Evolutionary conservation across 2,113 vertebrate genomes (phyloP), one percentile per base, ranked within the genome.

Genomic region (Candoia aspera): DNA sequence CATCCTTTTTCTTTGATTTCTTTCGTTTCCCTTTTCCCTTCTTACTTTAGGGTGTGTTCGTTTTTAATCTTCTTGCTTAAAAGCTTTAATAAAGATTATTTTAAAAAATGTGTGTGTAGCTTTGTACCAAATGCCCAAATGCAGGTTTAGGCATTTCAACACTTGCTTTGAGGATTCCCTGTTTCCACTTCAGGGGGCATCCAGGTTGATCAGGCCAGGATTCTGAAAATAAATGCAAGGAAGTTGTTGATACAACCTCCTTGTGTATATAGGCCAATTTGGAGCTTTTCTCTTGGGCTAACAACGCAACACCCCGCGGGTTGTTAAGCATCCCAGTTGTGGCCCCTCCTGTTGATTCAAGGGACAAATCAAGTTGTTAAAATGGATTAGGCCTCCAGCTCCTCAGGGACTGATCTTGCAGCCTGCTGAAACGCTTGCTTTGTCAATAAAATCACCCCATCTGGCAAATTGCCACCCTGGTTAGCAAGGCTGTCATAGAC

Each of bases 161-260:
- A 53, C 86, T 88, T 88, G 92, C 93, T 86, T 95, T 89, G 88
- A 10, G 87, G 73, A 95, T 86, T 93, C 84, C 84, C 89, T 93
- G 85, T 92, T 95, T 95, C 94, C 87, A 91, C 79, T 91, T 60
- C 91, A 46, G 84, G 59, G 29, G 92, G 92, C 95, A 94, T 93
- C 93, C 64, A 60, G 62, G 95, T 96, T 95, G 94, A 94, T 90
- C 85, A 86, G 15, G 37, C 17, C 33, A 24, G 55, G 17, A 92
- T 59, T 58, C 73, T 90, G 58, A 42, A 95, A 90, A 94, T 91
- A 87, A 92, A 94, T 86, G 87, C 60, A 86, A 89, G 42, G 29
- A 93, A 93, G 37, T 11, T 9, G 26, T 8, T 23, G 58, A 60
- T 8, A 24, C 58, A 23, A 6, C 58, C 58, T 60, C 21, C 58